Base-by-base conservation (phyloP, 2,888 invertebrate genomes). In the Agonopterix arenella region DNA sequence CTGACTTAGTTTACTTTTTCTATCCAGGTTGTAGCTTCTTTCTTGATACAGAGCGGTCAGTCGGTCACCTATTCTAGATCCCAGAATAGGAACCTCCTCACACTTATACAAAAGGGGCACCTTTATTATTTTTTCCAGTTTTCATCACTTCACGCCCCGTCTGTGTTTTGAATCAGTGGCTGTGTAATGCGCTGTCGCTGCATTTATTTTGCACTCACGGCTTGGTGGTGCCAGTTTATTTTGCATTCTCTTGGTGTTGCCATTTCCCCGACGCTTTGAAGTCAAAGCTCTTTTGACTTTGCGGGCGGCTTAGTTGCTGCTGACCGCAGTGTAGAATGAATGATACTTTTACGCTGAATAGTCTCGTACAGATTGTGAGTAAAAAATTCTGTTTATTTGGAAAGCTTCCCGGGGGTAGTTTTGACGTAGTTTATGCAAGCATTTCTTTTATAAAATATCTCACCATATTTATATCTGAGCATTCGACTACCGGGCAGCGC, bases 81-180 rank as follows among this genome's bases (percentile, higher is more conserved):
- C 78, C 76, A 86, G 84, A 86, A 86, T 88, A 86, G 80, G 70
- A 28, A 61, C 61, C 60, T 66, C 68, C 66, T 66, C 61, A 63
- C 75, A 70, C 68, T 66, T 66, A 73, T 62, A 61, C 64, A 68
- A 66, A 11, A n/a, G n/a, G 70, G 72, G 66, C 60, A 72, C 70
- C 71, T 79, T 74, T 81, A 76, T 78, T 75, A 77, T 80, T 85
- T 88, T 83, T 86, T 80, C 81, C 82, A 84, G 82, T 85, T 86
- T 84, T 79, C 79, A 85, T 81, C 83, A 81, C 82, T 84, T 85
- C 80, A 86, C 84, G 85, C 84, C 79, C 77, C 60, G 84, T 77
- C 84, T 43, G 80, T 74, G 80, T 82, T 84, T 84, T 84, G 82
- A 89, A 83, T 84, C 88, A 88, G 74, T 89, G 88, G 80, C 82